Evolutionary conservation across 2,113 vertebrate species (phyloP).

Genomic region (Pomatorhinus ruficollis): DNA sequence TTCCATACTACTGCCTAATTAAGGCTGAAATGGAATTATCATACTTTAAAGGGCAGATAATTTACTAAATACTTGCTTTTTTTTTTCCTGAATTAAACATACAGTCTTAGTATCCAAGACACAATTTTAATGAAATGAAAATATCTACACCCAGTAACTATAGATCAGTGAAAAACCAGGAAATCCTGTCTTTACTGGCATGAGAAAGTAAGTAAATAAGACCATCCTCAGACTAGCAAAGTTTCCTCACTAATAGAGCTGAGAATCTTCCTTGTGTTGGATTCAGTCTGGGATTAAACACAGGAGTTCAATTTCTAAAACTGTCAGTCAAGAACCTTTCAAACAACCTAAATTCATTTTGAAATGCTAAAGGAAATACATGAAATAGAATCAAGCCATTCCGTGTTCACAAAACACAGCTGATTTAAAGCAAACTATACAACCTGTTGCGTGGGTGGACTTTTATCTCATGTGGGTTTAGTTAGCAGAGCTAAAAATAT

Average conservation of each 20-base stretch:
- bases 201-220: background rate
- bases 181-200: background rate
- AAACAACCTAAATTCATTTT: background rate
- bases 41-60: background rate
- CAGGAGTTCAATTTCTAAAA: background rate
- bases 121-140: background rate
- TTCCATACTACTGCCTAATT: background rate
- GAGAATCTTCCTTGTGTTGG: background rate
- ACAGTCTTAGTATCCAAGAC: background rate
- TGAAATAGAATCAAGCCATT: background rate
- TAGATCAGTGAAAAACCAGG: background rate
- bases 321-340: background rate
- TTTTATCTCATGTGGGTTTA: slow-evolving; percentile 23
- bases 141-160: background rate
- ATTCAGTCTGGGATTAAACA: background rate
- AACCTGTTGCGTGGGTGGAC: background rate
- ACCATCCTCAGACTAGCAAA: background rate
- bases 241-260: background rate
- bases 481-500: slow-evolving; percentile 23
- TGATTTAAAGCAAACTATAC: slow-evolving; percentile 12
- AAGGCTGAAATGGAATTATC: background rate
- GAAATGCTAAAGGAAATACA: background rate
- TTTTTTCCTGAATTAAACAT: background rate
- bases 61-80: background rate
- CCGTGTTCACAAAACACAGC: background rate